phyloP scores from a whole-genome alignment of 1,140 invertebrate genomes.

The Bombyx mandarina region DNA sequence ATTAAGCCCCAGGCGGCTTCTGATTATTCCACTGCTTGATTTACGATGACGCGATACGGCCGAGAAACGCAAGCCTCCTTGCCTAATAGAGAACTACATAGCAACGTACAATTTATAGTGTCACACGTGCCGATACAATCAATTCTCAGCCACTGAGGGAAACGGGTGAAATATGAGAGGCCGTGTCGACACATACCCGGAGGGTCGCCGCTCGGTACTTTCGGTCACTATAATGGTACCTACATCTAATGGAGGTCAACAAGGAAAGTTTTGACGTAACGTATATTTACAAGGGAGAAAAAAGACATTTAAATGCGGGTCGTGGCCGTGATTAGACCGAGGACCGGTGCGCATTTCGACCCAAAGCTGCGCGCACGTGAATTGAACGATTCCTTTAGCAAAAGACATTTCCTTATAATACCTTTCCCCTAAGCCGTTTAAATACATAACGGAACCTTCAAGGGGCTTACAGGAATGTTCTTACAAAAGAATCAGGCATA shows the following conservation, averaged over 20 bases:
- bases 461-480: background rate
- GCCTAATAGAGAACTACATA: slow-evolving; percentile 31
- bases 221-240: slow-evolving; percentile 9
- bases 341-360: slow-evolving; percentile 14
- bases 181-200: slow-evolving; percentile 43
- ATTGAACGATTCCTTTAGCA: slow-evolving; percentile 20
- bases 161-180: slow-evolving; percentile 52
- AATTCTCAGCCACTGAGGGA: slow-evolving; percentile 36
- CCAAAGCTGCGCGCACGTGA: slow-evolving; percentile 18
- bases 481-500: background rate
- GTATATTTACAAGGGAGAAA: slow-evolving; percentile 38
- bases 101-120: slow-evolving; percentile 55
- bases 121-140: slow-evolving; percentile 45
- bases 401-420: slow-evolving; percentile 11
- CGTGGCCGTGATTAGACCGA: slow-evolving; percentile 49
- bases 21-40: slow-evolving; percentile 64
- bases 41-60: slow-evolving; percentile 61
- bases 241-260: slow-evolving; percentile 29
- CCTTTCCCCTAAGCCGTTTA: slow-evolving; percentile 14
- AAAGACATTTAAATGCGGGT: slow-evolving; percentile 62
- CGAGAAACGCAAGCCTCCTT: slow-evolving; percentile 37
- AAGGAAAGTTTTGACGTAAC: slow-evolving; percentile 27
- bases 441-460: slow-evolving; percentile 3
- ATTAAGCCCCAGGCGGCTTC: slow-evolving; percentile 49
- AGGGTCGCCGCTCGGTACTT: slow-evolving; percentile 30